Base-by-base conservation (phyloP, 2,888 invertebrate genomes). In the Patella depressa region DNA sequence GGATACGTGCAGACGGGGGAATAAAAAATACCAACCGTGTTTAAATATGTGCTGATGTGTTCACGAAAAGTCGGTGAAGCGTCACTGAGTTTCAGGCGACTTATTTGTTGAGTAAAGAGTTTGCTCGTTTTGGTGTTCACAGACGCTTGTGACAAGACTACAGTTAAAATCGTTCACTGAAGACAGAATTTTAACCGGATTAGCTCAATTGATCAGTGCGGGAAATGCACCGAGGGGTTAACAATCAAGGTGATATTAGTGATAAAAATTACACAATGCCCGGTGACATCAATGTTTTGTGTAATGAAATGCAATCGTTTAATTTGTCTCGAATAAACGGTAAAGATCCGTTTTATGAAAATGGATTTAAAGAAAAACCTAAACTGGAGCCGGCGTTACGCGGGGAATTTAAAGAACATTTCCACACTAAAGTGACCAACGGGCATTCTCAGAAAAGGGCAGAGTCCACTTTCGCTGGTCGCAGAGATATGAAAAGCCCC, bases 401-500 rank as follows among this genome's bases (percentile, higher is more conserved):
- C 24, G 24, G 19, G 24, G 65, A 65, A 65, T 24, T 65, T 14
- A 65, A 65, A 65, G 65, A 65, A 14, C 65, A 65, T 15, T 65
- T 65, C 24, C 65, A 65, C 5, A 65, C 65, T 24, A 65, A 65
- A 24, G 24, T 65, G 65, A 65, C 65, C 19, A 65, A 65, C 24
- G 65, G 69, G 0, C 34, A 34, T 59, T 53, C 29, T 14, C 75
- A n/a, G 14, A 53, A 53, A 5, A 77, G 76, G 12, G 71, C 73
- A 0, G 81, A 83, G 45, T 74, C 82, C 14, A 81, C 82, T 53
- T 87, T 87, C 76, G 88, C 82, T 0, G 87, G 87, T 0, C 83
- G 85, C 11, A 77, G 86, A 74, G 89, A 90, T 77, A 84, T 88
- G 0, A 80, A 82, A 1, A 80, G 87, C 53, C 87, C 88, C 1